A percentile compares a stretch with the other conserved stretches of the same genome.
phyloP scores from a whole-genome alignment of 1,140 invertebrate species.

The Zaprionus taronus region DNA sequence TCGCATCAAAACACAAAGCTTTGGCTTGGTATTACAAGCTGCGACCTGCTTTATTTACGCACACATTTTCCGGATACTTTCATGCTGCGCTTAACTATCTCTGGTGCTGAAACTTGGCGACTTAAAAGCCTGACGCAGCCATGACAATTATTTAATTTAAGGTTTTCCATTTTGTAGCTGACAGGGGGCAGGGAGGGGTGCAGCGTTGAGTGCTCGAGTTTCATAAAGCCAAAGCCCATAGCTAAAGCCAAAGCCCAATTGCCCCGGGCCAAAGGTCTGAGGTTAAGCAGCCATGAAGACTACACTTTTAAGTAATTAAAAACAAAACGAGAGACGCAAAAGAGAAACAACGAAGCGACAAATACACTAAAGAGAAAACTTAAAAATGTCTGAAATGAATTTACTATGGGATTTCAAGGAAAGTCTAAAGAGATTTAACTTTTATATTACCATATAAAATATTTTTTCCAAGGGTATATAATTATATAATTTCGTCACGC shows the following conservation, averaged over 20 bases:
- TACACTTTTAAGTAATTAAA: conserved; percentile 79
- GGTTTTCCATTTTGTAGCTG: conserved; percentile 45
- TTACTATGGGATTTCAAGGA: too few relatives aligned
- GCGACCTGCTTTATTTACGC: conserved; percentile 55
- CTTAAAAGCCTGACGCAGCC: conserved; percentile 56
- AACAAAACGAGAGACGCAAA: conserved; percentile 36
- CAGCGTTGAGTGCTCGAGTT: conserved; percentile 38
- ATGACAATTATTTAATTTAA: conserved; percentile 80
- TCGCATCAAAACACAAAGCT: conserved; percentile 2
- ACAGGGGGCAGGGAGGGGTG: neutral
- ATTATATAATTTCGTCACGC: neutral
- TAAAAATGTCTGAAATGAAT: neutral
- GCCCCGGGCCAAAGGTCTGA: conserved; percentile 59
- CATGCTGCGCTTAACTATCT: conserved; percentile 62
- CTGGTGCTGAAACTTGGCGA: conserved; percentile 43
- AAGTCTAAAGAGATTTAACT: too few relatives aligned
- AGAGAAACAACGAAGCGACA: conserved; percentile 14
- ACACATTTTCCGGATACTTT: conserved; percentile 66
- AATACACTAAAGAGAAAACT: conserved; percentile 2
- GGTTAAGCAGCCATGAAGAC: conserved; percentile 78
- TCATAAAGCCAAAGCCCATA: conserved; percentile 42
- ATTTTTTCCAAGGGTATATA: neutral
- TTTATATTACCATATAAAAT: too few relatives aligned
- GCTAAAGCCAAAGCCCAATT: conserved; percentile 43
- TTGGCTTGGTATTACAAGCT: neutral